Evolutionary conservation across 2,113 vertebrate genomes (phyloP).

Genomic region (Clarias gariepinus): DNA sequence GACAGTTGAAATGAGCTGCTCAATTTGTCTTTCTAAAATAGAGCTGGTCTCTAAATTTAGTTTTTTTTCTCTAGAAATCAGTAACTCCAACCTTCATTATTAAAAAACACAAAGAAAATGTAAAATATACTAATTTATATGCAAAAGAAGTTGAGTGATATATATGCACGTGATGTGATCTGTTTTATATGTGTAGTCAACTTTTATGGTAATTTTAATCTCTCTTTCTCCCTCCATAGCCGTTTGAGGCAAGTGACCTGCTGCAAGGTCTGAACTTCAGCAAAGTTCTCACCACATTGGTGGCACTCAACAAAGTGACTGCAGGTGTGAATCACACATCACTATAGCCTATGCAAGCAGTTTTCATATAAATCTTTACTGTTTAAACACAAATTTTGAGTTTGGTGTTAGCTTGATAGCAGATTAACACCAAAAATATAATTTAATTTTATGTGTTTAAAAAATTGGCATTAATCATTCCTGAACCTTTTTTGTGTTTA

Average conservation of each 20-base stretch:
- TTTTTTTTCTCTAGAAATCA: background rate
- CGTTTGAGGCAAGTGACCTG: constrained; percentile 95
- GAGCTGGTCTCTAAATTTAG: background rate
- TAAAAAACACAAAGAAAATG: background rate
- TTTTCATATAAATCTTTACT: background rate
- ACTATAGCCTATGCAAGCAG: background rate
- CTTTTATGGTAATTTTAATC: background rate
- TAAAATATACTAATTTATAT: background rate
- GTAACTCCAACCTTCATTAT: background rate
- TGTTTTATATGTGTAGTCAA: background rate
- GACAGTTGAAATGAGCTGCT: background rate
- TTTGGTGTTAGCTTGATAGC: background rate
- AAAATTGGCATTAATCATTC: constrained; percentile 4
- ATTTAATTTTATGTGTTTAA: background rate
- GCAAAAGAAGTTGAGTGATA: background rate
- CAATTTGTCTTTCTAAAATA: background rate
- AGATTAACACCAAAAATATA: background rate
- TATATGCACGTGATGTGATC: background rate
- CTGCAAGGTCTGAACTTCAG: constrained; percentile 95
- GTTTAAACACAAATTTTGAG: background rate
- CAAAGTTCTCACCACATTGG: constrained; percentile 92
- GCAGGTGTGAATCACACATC: constrained; percentile 81
- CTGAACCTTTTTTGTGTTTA: constrained; percentile 56
- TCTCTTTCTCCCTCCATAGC: constrained; percentile 70
- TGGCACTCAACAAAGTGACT: constrained; percentile 95